Evolutionary conservation across 2,113 vertebrate genomes (phyloP).

Genomic region (Accipiter virgatus): DNA sequence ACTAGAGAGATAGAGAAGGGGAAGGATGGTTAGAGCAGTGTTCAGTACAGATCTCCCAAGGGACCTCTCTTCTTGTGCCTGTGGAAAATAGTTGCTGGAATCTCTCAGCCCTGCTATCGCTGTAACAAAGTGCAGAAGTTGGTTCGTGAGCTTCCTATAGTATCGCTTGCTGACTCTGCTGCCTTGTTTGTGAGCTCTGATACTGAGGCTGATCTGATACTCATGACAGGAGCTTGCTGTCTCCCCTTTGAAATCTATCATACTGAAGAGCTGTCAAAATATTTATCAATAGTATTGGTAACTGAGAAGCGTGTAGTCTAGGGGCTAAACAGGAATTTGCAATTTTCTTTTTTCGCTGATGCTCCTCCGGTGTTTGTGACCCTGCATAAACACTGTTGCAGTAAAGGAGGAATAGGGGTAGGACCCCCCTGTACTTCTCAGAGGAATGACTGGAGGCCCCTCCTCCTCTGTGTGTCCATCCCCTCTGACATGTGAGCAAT

Average conservation of each 20-base stretch:
- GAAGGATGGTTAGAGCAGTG: not conserved
- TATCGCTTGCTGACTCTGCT: not conserved
- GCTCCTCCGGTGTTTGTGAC: not conserved
- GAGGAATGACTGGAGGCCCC: not conserved
- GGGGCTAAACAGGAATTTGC: not conserved
- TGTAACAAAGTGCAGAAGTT: not conserved
- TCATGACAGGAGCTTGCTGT: not conserved
- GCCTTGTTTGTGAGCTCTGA: not conserved
- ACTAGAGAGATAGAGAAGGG: not conserved
- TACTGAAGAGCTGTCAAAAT: not conserved
- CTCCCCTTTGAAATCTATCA: not conserved
- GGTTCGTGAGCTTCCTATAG: not conserved
- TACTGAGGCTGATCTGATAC: not conserved
- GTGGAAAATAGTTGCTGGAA: not conserved
- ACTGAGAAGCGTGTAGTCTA: not conserved
- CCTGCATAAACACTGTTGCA: too few species aligned
- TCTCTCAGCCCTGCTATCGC: not conserved
- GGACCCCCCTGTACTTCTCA: too few species aligned
- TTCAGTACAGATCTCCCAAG: not conserved
- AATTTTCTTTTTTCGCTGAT: not conserved
- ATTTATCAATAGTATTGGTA: not conserved
- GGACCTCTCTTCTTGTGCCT: not conserved
- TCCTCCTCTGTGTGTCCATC: not conserved
- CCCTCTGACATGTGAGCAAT: not conserved
- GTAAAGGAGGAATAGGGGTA: too few species aligned